Base-by-base conservation (phyloP, 2,797 vertebrate species). In the Vipera ursinii region DNA sequence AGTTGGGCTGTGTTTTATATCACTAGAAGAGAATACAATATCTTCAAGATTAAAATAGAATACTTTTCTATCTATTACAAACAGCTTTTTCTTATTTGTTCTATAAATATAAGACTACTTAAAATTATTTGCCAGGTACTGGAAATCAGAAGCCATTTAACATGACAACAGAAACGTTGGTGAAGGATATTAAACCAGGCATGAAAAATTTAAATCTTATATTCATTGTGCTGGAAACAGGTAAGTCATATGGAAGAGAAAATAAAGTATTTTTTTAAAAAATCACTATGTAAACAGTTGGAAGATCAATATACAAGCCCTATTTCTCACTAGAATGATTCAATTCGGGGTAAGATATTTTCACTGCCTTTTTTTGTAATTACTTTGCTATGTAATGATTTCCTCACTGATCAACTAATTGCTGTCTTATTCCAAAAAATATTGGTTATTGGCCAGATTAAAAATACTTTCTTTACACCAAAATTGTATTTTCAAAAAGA, bases 161-260 rank as follows among this genome's bases (percentile, higher is more conserved):
- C 94, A 97, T 98, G 97, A 98, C 98, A 93, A 98, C 98, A 14
- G 98, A 98, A 96, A 98, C 98, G 53, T 97, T 97, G 92, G 98
- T 98, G 87, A 98, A 98, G 95, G 98, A 98, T 95, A 98, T 98
- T 73, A 98, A 98, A 93, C 98, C 98, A 0, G 98, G 98, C 90
- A 97, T 98, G 86, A 98, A 98, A 96, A 98, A 98, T 91, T 96
- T 98, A 86, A 98, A 98, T 93, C 97, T 98, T 91, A 97, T 98
- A 94, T 98, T 98, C 96, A 98, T 98, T 96, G 98, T 98, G 51
- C 97, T 98, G 95, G 98, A 98, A 95, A 98, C 98, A 95, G 98
- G 98, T 98, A 95, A 91, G 96, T 96, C 85, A 85, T 69, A 2
- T 51, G 8, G 48, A 57, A 59, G 15, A 28, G 56, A 51, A 26